These are phyloP conservation scores for Erebia epiphron DNA, from an alignment of 2,888 invertebrate species.

Conservation along the genomic window DNA sequence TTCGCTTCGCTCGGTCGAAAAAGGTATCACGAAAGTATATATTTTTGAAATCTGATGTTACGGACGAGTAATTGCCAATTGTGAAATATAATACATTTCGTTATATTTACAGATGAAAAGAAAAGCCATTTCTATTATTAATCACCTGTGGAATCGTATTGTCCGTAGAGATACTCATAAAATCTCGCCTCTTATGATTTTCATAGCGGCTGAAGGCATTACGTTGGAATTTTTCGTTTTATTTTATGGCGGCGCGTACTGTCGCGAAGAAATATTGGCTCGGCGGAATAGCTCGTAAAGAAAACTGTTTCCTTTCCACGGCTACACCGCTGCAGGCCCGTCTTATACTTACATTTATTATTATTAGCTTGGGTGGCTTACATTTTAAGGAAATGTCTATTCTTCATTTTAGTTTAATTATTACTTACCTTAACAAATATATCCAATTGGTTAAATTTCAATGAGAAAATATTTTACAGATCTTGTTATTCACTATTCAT, in stretches of 20 bases:
- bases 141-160: slow-evolving; percentile 67
- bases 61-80: background rate
- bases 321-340: slow-evolving; percentile 71
- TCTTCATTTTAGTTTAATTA: background rate
- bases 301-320: slow-evolving; percentile 77
- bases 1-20: no score
- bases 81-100: background rate
- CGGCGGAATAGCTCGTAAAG: slow-evolving; percentile 82
- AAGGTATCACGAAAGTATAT: no score
- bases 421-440: background rate
- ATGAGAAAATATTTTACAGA: no score
- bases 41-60: no score
- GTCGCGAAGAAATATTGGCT: slow-evolving; percentile 83
- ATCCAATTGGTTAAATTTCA: no score
- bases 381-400: slow-evolving; percentile 49
- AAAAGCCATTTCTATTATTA: slow-evolving; percentile 57
- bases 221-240: slow-evolving; percentile 82
- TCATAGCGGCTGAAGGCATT: slow-evolving; percentile 73
- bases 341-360: slow-evolving; percentile 57
- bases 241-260: slow-evolving; percentile 82
- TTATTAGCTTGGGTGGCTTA: slow-evolving; percentile 52
- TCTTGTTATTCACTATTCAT: no score
- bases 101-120: background rate
- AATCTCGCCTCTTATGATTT: slow-evolving; percentile 80
- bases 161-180: slow-evolving; percentile 70